Base-by-base conservation (phyloP, 2,888 invertebrate genomes). In the Eristalinus sepulchralis region DNA sequence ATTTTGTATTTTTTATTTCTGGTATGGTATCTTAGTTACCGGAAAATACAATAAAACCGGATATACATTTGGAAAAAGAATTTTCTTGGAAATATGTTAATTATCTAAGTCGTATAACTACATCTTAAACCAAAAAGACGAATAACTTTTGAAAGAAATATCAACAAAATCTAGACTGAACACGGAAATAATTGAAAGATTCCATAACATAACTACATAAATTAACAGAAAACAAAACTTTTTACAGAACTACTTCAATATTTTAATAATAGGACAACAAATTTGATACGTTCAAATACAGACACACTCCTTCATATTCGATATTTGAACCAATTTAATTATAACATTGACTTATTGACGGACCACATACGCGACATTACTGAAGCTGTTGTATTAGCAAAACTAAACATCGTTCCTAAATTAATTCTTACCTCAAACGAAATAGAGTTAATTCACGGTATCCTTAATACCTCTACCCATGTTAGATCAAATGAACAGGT, bases 351-450 rank as follows among this genome's bases (percentile, higher is more conserved):
- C 10, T 60, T 77, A 2, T 8, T 77, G 31, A 62, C 20, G 24
- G 33, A n/a, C 20, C 72, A 63, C 47, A 53, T 72, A 39, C 36
- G 39, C 8, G 53, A 77, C 22, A 77, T 77, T 9, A 36, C 34
- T 9, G 77, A 77, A 77, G 55, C 77, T 3, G 20, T 63, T 17
- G 34, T 77, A n/a, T 13, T 77, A 34, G 77, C 77, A 20, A 62
- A 62, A 68, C 10, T 77, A 10, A 77, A 77, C 24, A 53, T 77
- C n/a, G 63, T 77, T 22, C 60, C 77, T 8, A 77, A 77, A 77
- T 11, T 68, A 20, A 77, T 77, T 0, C 63, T 77, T 17, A 77
- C 53, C 24, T 11, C 13, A 0, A n/a, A 53, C 20, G 77, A 77
- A 62, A 13, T 77, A 5, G 10, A 2, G 13, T 13, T 33, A 13